Conservation (phyloP, 2,113 vertebrate species). For the Mastomys natalensis region DNA sequence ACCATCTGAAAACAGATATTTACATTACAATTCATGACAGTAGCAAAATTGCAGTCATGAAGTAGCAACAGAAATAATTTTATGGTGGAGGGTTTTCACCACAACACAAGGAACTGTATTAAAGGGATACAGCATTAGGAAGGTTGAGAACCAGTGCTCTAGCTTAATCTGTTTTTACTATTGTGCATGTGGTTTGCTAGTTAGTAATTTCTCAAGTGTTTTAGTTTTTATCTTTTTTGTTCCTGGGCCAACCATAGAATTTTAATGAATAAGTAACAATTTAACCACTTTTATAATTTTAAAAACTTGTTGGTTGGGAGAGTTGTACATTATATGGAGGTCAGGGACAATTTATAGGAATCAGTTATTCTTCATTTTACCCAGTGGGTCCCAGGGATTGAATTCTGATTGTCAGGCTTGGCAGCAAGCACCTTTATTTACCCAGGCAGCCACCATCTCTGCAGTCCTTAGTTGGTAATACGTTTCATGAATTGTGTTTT, state of each 20-base stretch:
- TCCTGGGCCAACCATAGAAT: not conserved
- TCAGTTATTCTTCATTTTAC: not conserved
- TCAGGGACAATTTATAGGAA: not conserved
- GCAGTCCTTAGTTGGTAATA: not conserved
- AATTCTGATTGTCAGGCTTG: not conserved
- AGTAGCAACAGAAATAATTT: not conserved
- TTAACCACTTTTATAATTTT: not conserved
- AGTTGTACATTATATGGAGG: not conserved
- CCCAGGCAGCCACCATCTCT: not conserved
- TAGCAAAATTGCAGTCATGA: not conserved
- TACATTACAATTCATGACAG: not conserved
- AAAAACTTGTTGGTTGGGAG: not conserved
- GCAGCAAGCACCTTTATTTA: not conserved
- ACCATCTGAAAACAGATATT: not conserved
- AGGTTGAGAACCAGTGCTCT: not conserved
- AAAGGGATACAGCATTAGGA: not conserved
- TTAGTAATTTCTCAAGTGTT: not conserved
- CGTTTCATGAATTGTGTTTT: not conserved
- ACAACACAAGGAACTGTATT: not conserved
- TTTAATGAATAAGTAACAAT: not conserved
- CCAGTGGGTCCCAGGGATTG: not conserved
- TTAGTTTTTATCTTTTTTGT: slow-evolving; percentile 6
- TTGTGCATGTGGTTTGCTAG: not conserved
- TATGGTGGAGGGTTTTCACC: not conserved
- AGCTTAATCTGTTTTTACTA: not conserved